Percentiles rank a stretch among this genome's conserved stretches.
These are phyloP conservation scores for Hippotragus niger DNA, from an alignment of 2,113 vertebrate genomes.

Conservation along the genomic window DNA sequence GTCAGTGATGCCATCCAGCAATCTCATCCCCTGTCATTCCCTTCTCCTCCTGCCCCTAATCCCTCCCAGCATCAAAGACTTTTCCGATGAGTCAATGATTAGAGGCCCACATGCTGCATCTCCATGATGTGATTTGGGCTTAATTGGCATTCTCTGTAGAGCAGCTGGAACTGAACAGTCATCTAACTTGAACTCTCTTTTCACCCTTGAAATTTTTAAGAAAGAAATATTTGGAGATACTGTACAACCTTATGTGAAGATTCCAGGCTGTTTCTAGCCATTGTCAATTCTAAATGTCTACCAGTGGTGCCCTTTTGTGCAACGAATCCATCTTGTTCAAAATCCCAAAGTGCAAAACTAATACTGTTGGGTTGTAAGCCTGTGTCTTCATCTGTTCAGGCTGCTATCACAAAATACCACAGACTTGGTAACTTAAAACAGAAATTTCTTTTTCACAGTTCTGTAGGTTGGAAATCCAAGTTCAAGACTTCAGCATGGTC, in stretches of 20 bases:
- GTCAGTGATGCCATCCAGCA: too few species aligned
- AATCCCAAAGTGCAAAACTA: background rate
- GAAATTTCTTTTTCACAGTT: background rate
- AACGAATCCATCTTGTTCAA: background rate
- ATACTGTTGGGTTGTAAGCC: background rate
- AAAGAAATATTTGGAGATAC: background rate
- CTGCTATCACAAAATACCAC: background rate
- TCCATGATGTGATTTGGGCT: background rate
- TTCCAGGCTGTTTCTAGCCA: background rate
- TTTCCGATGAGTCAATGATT: background rate
- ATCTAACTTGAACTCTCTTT: background rate
- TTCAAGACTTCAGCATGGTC: background rate
- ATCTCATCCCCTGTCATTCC: too few species aligned
- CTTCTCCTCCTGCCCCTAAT: too few species aligned
- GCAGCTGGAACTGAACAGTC: background rate
- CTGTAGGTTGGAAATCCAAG: background rate
- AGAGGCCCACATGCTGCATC: background rate
- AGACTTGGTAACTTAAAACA: background rate
- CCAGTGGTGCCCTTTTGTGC: background rate
- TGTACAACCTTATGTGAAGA: background rate
- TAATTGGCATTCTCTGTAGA: conserved; percentile 21
- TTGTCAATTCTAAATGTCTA: background rate
- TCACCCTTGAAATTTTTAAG: conserved; percentile 14
- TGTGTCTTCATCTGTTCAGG: background rate
- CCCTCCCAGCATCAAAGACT: too few species aligned